Conservation (phyloP, 1,140 invertebrate species). For the Formica exsecta region DNA sequence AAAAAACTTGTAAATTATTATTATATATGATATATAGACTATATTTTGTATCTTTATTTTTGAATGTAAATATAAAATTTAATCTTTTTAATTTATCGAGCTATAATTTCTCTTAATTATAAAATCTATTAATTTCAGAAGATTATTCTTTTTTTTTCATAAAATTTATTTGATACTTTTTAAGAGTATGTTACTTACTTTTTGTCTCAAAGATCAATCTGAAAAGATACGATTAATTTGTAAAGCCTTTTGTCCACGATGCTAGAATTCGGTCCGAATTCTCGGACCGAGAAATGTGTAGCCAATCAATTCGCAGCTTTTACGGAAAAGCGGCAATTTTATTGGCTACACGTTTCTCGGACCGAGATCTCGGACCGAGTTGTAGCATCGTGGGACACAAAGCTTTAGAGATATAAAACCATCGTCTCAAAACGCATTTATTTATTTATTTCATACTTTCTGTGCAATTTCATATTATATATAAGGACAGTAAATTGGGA, state of each 20-base stretch:
- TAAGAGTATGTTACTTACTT: neutral
- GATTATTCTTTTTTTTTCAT: neutral
- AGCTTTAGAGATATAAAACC: neutral
- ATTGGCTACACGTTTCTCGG: too few relatives aligned
- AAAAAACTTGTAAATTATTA: neutral
- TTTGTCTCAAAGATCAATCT: neutral
- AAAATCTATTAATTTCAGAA: neutral
- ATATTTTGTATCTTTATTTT: neutral
- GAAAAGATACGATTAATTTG: neutral
- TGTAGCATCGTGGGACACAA: too few relatives aligned
- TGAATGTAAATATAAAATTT: neutral
- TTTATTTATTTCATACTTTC: slow-evolving; percentile 32
- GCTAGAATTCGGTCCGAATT: too few relatives aligned
- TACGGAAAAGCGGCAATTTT: too few relatives aligned
- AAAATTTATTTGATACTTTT: neutral
- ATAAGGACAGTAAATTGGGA: slow-evolving; percentile 36
- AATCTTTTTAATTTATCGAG: neutral
- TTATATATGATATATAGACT: too few relatives aligned
- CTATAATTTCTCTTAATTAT: neutral
- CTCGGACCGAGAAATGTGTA: too few relatives aligned
- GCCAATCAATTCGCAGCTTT: too few relatives aligned
- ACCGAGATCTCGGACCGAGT: too few relatives aligned
- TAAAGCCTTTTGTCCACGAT: too few relatives aligned
- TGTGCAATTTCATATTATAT: slow-evolving; percentile 2
- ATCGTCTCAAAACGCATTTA: neutral